A percentile compares a stretch with the other conserved stretches of the same genome.
Conservation (phyloP, 2,888 invertebrate genomes). For the Nemoura dubitans region DNA sequence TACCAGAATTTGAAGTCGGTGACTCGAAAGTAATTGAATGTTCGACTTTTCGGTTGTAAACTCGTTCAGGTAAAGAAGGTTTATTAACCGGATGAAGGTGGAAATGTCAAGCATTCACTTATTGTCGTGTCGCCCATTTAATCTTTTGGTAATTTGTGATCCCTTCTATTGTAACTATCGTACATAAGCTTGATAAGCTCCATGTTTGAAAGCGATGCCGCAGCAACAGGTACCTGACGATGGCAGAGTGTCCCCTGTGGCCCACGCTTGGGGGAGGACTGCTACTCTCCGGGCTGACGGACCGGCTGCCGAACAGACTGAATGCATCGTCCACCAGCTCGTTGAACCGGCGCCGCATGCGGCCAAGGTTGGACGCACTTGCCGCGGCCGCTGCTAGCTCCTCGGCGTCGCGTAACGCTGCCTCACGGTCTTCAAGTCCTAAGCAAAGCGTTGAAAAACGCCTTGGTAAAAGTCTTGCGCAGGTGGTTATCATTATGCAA, state of each 20-base stretch:
- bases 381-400: constrained; percentile 26
- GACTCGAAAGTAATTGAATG: too few species aligned
- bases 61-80: too few species aligned
- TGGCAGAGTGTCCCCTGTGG: constrained; percentile 51
- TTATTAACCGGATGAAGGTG: too few species aligned
- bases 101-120: too few species aligned
- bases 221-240: constrained; percentile 43
- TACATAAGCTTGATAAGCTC: too few species aligned
- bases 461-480: background rate
- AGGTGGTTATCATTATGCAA: constrained; percentile 7
- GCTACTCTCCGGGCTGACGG: constrained; percentile 54
- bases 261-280: constrained; percentile 45
- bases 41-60: too few species aligned
- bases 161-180: too few species aligned
- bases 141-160: too few species aligned
- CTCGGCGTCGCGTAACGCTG: background rate
- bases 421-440: background rate
- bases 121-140: too few species aligned
- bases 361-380: constrained; percentile 62
- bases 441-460: background rate
- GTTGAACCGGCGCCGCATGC: constrained; percentile 77
- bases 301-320: constrained; percentile 75
- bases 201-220: too few species aligned
- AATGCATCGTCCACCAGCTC: constrained; percentile 83
- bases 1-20: too few species aligned